phyloP scores from a whole-genome alignment of 2,797 vertebrate species.

The Chelonia mydas region DNA sequence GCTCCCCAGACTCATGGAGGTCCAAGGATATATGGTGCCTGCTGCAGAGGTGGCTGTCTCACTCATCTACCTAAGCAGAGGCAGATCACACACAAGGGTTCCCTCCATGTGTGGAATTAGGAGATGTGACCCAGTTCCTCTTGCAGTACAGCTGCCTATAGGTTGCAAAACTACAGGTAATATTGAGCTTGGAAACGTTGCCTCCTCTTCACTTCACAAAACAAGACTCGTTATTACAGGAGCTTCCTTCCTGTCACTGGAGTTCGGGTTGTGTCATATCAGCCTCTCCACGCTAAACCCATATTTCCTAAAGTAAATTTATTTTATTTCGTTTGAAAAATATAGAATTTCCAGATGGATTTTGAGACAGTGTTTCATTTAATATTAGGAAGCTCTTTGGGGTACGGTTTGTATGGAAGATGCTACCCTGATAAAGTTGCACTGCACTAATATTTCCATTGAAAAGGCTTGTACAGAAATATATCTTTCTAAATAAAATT shows the following conservation, averaged over 20 bases:
- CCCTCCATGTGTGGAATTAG: background rate
- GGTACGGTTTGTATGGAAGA: background rate
- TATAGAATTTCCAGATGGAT: conserved; percentile 67
- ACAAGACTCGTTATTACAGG: background rate
- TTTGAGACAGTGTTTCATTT: background rate
- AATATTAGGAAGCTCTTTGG: background rate
- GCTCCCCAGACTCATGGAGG: background rate
- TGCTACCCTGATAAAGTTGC: background rate
- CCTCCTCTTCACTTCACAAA: background rate
- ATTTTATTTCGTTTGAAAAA: conserved; percentile 67
- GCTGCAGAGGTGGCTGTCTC: background rate
- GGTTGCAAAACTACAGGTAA: background rate
- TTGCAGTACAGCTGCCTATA: background rate
- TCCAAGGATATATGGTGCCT: background rate
- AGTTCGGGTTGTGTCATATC: conserved; percentile 50
- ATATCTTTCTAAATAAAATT: conserved; percentile 45
- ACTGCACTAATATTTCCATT: background rate
- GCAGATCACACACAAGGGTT: background rate
- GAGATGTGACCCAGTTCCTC: background rate
- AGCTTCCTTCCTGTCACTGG: background rate
- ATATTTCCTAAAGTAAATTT: conserved; percentile 73
- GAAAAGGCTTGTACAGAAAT: conserved; percentile 60
- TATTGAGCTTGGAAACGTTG: background rate
- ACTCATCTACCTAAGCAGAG: background rate
- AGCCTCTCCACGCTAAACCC: conserved; percentile 68